Percentiles rank a stretch among this genome's conserved stretches.
Conservation (phyloP, 1,140 invertebrate genomes). For the Bombus superbus region DNA sequence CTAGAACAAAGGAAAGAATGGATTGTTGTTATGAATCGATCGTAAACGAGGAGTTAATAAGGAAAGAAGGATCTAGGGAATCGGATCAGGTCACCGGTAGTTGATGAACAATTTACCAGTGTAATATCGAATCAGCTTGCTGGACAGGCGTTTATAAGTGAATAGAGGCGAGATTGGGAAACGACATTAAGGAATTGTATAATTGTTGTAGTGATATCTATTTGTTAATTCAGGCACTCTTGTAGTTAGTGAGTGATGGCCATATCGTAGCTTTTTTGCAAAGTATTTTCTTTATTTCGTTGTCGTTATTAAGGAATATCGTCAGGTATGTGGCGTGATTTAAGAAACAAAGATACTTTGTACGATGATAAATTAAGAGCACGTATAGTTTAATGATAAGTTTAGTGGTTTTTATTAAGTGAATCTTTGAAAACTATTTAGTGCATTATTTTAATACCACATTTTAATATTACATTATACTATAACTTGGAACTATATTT, state of each 20-base stretch:
- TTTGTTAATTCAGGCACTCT: neutral
- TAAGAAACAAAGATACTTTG: neutral
- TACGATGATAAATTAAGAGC: neutral
- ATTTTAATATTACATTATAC: neutral
- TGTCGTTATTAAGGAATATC: neutral
- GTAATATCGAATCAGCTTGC: neutral
- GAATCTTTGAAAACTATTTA: neutral
- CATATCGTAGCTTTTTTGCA: neutral
- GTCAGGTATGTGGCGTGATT: neutral
- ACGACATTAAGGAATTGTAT: neutral
- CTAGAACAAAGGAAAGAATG: neutral
- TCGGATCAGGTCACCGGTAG: too few species aligned
- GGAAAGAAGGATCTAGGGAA: neutral
- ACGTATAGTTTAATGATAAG: neutral
- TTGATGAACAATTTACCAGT: neutral
- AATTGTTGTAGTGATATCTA: neutral
- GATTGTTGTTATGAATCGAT: neutral
- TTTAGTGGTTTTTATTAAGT: neutral
- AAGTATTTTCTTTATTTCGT: neutral
- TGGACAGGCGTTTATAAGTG: constrained; percentile 18
- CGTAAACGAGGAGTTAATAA: neutral
- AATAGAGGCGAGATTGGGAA: neutral
- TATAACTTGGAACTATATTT: neutral
- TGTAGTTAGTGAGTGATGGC: neutral
- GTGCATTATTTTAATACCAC: neutral